A percentile compares a stretch with the other conserved stretches of the same genome.
These are phyloP conservation scores for Latheticus oryzae DNA, from an alignment of 2,888 invertebrate genomes.

Conservation along the genomic window DNA sequence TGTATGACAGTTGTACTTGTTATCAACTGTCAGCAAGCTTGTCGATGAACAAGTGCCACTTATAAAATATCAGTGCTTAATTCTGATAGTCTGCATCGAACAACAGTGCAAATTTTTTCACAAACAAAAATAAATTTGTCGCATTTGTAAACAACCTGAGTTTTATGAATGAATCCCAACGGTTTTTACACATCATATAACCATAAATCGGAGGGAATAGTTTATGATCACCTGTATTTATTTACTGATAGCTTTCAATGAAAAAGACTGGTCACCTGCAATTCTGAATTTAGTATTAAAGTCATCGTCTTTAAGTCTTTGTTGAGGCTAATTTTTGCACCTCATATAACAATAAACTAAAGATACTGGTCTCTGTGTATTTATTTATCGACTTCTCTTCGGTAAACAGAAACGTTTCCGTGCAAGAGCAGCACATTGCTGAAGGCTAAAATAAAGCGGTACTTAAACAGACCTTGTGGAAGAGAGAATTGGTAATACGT, in stretches of 20 bases:
- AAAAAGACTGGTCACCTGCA: no score
- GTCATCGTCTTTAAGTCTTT: conserved; percentile 11
- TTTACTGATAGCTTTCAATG: no score
- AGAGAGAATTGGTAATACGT: conserved; percentile 35
- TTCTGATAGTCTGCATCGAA: no score
- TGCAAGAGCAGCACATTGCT: conserved; percentile 19
- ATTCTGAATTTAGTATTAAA: no score
- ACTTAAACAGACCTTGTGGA: conserved; percentile 33
- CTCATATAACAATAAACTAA: conserved; percentile 33
- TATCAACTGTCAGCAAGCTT: conserved; percentile 34
- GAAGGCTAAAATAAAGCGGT: conserved; percentile 36
- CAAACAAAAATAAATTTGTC: no score
- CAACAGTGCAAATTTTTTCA: no score
- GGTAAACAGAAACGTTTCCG: conserved; percentile 17
- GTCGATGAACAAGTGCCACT: conserved; percentile 35
- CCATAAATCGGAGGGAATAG: no score
- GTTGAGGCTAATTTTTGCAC: conserved; percentile 41
- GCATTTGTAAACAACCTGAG: no score
- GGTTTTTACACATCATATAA: no score
- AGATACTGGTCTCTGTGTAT: conserved; percentile 18
- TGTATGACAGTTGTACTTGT: conserved; percentile 36
- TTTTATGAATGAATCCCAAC: no score
- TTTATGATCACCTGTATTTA: no score
- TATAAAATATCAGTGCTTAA: conserved; percentile 29
- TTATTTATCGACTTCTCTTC: conserved; percentile 27